These are phyloP conservation scores for Trichonephila clavipes DNA, from an alignment of 1,140 invertebrate genomes.

Conservation along the genomic window DNA sequence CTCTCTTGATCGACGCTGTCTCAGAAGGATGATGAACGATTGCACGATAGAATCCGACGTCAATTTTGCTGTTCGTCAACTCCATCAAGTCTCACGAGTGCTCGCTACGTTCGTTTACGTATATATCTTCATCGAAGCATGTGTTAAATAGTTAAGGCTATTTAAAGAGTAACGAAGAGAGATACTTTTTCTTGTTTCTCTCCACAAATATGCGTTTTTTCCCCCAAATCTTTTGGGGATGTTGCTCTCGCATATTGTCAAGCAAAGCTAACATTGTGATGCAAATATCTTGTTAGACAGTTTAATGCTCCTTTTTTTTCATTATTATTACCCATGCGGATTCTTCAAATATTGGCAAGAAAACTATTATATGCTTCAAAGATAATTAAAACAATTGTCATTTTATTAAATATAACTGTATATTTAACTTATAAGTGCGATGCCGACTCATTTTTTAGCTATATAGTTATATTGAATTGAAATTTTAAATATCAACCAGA, in stretches of 20 bases:
- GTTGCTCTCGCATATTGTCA: neutral
- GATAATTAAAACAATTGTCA: too few species aligned
- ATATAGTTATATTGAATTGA: too few species aligned
- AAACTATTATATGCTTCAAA: too few species aligned
- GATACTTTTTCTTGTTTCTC: neutral
- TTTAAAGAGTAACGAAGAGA: neutral
- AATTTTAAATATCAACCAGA: too few species aligned
- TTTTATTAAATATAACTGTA: too few species aligned
- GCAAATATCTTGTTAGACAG: too few species aligned
- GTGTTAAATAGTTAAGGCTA: conserved; percentile 17
- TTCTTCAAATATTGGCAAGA: too few species aligned
- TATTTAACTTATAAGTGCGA: too few species aligned
- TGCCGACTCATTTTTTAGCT: too few species aligned
- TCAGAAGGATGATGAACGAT: conserved; percentile 50
- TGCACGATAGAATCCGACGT: neutral
- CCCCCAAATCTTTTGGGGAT: too few species aligned
- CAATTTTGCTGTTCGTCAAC: conserved; percentile 45
- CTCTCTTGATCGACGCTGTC: conserved; percentile 59
- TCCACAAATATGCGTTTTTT: neutral
- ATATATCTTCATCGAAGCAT: neutral
- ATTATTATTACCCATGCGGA: too few species aligned
- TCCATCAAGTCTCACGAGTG: neutral
- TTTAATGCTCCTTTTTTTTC: too few species aligned
- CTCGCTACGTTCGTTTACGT: neutral
- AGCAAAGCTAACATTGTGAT: neutral